Evolutionary conservation across 2,888 invertebrate genomes (phyloP), one percentile per base, ranked within the genome.

Genomic region (Leucozona laternaria): DNA sequence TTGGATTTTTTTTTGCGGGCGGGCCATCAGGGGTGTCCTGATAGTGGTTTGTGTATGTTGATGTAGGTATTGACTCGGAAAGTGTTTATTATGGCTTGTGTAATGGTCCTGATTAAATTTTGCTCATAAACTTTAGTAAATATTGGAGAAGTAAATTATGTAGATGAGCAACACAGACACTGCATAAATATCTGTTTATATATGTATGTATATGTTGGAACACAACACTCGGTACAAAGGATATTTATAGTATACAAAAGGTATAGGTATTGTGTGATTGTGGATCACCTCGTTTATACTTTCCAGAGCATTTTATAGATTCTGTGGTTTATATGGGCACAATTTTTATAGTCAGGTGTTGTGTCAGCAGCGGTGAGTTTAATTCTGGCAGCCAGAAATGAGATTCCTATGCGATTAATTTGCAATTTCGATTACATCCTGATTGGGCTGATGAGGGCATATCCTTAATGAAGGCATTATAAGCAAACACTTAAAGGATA

Each of bases 401-500:
- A 86, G 86, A 86, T 86, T 82, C 86, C 86, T 86, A 81, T 82
- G 82, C 86, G 86, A 86, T 86, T 86, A 86, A 86, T 86, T 86
- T 86, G 86, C 79, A 86, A 86, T 86, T 86, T 86, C 86, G 86
- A 86, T 86, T 82, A 86, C 86, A 79, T 70, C 66, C 78, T 86
- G 86, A 86, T 86, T 86, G 86, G 68, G 43, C 75, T 79, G 78
- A 82, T 78, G 86, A 81, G 50, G 57, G 81, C 78, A 50, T 66
- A 58, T 78, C 71, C 78, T 82, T 86, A 86, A 86, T 86, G 78
- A 79, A 71, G 48, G 73, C 55, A 68, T 84, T 75, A 81, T 73
- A 78, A 77, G 85, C 81, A 77, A 85, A 81, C 85, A 84, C 79
- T 84, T 75, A 70, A 79, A 55, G 79, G 79, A 70, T 83, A 73